Percentiles rank a stretch among this genome's conserved stretches.
These are phyloP conservation scores for Brachynemurus nebulosus DNA, from an alignment of 2,888 invertebrate species.

Conservation along the genomic window DNA sequence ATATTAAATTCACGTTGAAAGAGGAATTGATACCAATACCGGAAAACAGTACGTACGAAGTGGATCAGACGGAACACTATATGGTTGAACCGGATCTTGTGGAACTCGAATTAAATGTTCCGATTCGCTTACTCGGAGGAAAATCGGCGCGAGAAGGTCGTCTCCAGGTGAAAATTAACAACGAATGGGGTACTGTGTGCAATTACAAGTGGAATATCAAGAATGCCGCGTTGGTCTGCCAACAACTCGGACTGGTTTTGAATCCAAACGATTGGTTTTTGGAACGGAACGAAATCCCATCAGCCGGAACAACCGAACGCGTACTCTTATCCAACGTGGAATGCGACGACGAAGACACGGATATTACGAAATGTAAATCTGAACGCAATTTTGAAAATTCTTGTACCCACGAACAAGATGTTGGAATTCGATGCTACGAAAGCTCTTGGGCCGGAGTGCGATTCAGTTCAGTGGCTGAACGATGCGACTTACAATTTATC, in stretches of 20 bases:
- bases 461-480: constrained; percentile 75
- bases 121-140: constrained; percentile 72
- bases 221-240: constrained; percentile 86
- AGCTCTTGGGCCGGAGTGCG: constrained; percentile 91
- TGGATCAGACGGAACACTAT: constrained; percentile 35
- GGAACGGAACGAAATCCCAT: constrained; percentile 68
- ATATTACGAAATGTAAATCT: constrained; percentile 74
- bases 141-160: constrained; percentile 72
- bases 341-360: constrained; percentile 82
- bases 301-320: constrained; percentile 59
- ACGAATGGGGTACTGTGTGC: constrained; percentile 95
- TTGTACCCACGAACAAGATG: constrained; percentile 75
- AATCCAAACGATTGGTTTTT: constrained; percentile 87
- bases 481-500: constrained; percentile 75
- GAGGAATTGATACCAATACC: constrained; percentile 54
- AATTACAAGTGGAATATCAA: constrained; percentile 89
- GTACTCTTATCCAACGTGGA: constrained; percentile 75
- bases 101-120: constrained; percentile 46
- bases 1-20: constrained; percentile 65
- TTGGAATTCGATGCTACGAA: constrained; percentile 77
- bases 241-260: constrained; percentile 83
- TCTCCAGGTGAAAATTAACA: constrained; percentile 67
- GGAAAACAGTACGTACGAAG: constrained; percentile 47
- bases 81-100: constrained; percentile 42
- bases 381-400: constrained; percentile 72